These are phyloP conservation scores for Lissonota sp. DNA, from an alignment of 2,888 invertebrate species.

Conservation along the genomic window DNA sequence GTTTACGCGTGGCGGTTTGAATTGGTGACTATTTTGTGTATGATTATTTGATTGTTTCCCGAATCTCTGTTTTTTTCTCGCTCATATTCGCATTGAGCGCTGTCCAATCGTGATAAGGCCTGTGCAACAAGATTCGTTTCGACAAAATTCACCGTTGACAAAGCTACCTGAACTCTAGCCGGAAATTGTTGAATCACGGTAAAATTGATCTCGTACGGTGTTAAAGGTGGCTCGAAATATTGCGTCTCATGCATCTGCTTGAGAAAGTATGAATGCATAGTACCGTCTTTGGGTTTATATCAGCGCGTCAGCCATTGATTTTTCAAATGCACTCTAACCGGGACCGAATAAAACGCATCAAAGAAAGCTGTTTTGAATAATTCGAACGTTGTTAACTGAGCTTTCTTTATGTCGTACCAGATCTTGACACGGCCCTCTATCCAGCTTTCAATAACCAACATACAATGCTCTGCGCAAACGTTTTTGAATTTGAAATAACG, in stretches of 20 bases:
- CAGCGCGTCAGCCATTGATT: slow-evolving; percentile 25
- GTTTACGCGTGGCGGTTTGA: not conserved
- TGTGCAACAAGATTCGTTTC: slow-evolving; percentile 48
- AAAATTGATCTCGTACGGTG: slow-evolving; percentile 40
- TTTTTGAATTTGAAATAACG: slow-evolving; percentile 43
- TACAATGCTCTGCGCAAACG: slow-evolving; percentile 11
- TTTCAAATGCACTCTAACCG: slow-evolving; percentile 42
- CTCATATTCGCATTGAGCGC: slow-evolving; percentile 16
- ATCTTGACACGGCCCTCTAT: slow-evolving; percentile 42
- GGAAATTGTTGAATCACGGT: slow-evolving; percentile 61
- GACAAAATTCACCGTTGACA: slow-evolving; percentile 51
- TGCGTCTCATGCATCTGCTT: slow-evolving; percentile 39
- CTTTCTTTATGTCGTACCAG: slow-evolving; percentile 38
- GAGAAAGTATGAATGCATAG: slow-evolving; percentile 41
- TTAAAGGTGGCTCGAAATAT: slow-evolving; percentile 42
- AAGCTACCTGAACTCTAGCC: slow-evolving; percentile 34
- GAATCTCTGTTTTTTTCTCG: slow-evolving; percentile 21
- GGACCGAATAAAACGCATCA: slow-evolving; percentile 47
- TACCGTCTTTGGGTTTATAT: slow-evolving; percentile 42
- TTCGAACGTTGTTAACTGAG: slow-evolving; percentile 17
- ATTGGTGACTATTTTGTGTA: not conserved
- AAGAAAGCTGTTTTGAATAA: slow-evolving; percentile 37
- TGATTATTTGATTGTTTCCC: not conserved
- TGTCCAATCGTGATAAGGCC: slow-evolving; percentile 54
- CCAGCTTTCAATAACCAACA: slow-evolving; percentile 38